These are phyloP conservation scores for Odontothrips loti DNA, from an alignment of 2,888 invertebrate genomes.

Conservation along the genomic window DNA sequence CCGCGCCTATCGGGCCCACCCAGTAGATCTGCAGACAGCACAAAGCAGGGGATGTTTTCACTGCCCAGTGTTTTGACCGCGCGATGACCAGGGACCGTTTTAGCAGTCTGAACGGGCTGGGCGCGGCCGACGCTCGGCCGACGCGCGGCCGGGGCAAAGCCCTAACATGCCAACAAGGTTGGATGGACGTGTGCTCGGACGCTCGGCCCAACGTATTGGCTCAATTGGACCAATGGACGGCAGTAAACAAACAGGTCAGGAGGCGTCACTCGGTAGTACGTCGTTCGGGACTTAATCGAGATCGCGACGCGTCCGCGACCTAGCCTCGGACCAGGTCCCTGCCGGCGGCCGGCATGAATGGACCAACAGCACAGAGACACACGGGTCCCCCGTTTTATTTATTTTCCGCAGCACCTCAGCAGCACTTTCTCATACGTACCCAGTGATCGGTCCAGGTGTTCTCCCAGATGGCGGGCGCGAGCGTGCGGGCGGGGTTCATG, in stretches of 20 bases:
- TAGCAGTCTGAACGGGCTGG: no score
- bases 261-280: neutral
- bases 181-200: neutral
- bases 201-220: neutral
- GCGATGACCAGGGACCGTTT: no score
- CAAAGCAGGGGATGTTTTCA: neutral
- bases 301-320: no score
- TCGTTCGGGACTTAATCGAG: neutral
- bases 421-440: slow-evolving; percentile 50
- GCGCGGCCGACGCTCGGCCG: no score
- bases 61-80: neutral
- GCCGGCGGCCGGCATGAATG: no score
- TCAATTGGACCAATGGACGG: slow-evolving; percentile 11
- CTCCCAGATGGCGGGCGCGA: slow-evolving; percentile 67
- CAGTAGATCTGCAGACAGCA: slow-evolving; percentile 55
- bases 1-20: slow-evolving; percentile 56
- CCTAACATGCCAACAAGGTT: slow-evolving; percentile 22
- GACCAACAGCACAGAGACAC: no score
- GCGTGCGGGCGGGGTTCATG: slow-evolving; percentile 63
- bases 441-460: slow-evolving; percentile 62
- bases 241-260: slow-evolving; percentile 14
- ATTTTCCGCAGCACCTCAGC: no score
- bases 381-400: no score
- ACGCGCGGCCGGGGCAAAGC: neutral
- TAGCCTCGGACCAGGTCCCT: no score